Evolutionary conservation across 2,888 invertebrate species (phyloP).

Genomic region (Odontothrips loti): DNA sequence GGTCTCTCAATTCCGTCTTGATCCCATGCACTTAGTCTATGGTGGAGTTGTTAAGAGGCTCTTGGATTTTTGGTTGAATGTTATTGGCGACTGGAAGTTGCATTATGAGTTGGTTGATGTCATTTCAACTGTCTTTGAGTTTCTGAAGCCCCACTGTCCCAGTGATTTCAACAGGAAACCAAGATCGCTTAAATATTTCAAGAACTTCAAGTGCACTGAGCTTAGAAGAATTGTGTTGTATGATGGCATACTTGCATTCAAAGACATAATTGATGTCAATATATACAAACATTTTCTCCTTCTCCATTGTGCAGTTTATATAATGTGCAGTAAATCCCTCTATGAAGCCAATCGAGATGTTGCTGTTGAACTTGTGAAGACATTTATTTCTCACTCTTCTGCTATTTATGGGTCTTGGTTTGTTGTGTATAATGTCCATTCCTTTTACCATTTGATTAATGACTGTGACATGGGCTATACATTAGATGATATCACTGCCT

Average conservation of each 20-base stretch:
- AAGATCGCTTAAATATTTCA: background rate
- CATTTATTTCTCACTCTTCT: slow-evolving; percentile 21
- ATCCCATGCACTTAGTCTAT: slow-evolving; percentile 39
- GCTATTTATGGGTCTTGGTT: slow-evolving; percentile 11
- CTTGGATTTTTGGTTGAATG: slow-evolving; percentile 15
- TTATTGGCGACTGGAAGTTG: background rate
- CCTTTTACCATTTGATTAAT: background rate
- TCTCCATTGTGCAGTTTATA: slow-evolving; percentile 13
- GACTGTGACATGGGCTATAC: background rate
- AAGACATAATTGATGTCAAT: background rate
- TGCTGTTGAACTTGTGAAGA: background rate
- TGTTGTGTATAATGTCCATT: slow-evolving; percentile 9
- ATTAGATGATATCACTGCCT: background rate
- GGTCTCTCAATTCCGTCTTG: slow-evolving; percentile 36
- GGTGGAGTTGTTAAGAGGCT: slow-evolving; percentile 36
- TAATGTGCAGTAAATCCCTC: slow-evolving; percentile 23
- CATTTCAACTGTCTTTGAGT: background rate
- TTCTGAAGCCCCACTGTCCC: background rate
- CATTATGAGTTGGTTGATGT: background rate
- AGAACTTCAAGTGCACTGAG: background rate
- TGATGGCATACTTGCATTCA: background rate
- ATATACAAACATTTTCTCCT: slow-evolving; percentile 24
- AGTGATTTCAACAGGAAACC: slow-evolving; percentile 7
- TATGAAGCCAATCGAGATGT: background rate
- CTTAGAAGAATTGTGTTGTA: background rate